Evolutionary conservation across 2,888 invertebrate genomes (phyloP), one percentile per base, ranked within the genome.

Genomic region (Drosophila suboccidentalis): DNA sequence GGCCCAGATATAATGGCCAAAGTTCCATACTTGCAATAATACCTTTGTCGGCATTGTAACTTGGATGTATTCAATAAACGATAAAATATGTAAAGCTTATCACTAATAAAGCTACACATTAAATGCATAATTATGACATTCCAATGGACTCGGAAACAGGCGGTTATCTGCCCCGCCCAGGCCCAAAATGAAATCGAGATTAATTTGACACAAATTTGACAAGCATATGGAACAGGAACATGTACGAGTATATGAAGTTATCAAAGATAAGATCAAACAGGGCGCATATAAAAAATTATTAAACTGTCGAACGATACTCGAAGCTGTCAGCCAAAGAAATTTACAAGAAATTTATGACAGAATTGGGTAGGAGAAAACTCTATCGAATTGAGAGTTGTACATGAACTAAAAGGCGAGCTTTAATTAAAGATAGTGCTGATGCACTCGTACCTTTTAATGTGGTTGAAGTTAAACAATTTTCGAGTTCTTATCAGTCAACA

Each of bases 131-230:
- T 69, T 55, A 57, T 60, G 29, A 26, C 46, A 63, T 26, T 36
- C 36, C 44, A 46, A 36, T 22, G n/a, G 34, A 32, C n/a, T n/a
- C 49, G n/a, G 19, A 38, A 15, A 15, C 17, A 36, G 38, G 17
- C 29, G 17, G 60, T 34, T 78, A 43, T 75, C 57, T 62, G 13
- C 38, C 4, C 32, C 38, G 43, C 2, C 36, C 51, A 26, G 17
- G 19, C 11, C 36, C 32, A 32, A 29, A 54, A 34, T 41, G 39
- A 66, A 34, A 36, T 60, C 22, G 10, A 72, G 80, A 72, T 83
- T 86, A 83, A 86, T 84, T 75, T 81, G 84, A 84, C 82, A 86
- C 84, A 84, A 84, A 84, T 83, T 75, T 83, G 84, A 84, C 87
- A 84, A 78, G 80, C 86, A 68, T 80, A 75, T 66, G 71, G 62